Conservation (phyloP, 2,888 invertebrate species). For the Lycophotia porphyrea region DNA sequence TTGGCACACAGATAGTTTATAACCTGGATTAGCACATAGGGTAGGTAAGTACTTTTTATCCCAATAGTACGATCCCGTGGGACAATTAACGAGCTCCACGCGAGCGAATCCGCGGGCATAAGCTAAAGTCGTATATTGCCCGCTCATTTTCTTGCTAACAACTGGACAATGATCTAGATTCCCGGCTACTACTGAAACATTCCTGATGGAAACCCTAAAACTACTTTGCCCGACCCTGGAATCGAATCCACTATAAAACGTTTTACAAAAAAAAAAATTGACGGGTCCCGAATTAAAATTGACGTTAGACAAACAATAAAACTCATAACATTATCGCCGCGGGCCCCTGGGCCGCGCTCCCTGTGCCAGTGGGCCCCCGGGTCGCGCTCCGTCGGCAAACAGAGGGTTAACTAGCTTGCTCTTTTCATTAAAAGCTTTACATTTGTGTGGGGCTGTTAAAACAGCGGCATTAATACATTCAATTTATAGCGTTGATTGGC, state of each 20-base stretch:
- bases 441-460: slow-evolving; percentile 43
- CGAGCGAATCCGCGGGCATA: neutral
- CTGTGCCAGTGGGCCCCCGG: slow-evolving; percentile 5
- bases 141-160: neutral
- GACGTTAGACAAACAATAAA: slow-evolving; percentile 53
- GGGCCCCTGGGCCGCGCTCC: slow-evolving; percentile 11
- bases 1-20: neutral
- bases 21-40: neutral
- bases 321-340: slow-evolving; percentile 54
- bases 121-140: neutral
- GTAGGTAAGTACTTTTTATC: too few species aligned
- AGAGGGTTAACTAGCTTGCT: slow-evolving; percentile 66
- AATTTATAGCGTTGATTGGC: neutral
- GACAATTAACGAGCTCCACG: neutral
- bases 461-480: neutral
- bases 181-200: neutral
- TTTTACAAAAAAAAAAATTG: slow-evolving; percentile 19
- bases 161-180: neutral
- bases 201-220: neutral
- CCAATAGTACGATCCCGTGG: neutral
- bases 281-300: slow-evolving; percentile 53
- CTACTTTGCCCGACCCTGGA: neutral
- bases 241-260: neutral
- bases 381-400: slow-evolving; percentile 50
- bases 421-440: slow-evolving; percentile 65